These are phyloP conservation scores for Saguinus midas DNA, from an alignment of 2,113 vertebrate genomes.

Conservation along the genomic window DNA sequence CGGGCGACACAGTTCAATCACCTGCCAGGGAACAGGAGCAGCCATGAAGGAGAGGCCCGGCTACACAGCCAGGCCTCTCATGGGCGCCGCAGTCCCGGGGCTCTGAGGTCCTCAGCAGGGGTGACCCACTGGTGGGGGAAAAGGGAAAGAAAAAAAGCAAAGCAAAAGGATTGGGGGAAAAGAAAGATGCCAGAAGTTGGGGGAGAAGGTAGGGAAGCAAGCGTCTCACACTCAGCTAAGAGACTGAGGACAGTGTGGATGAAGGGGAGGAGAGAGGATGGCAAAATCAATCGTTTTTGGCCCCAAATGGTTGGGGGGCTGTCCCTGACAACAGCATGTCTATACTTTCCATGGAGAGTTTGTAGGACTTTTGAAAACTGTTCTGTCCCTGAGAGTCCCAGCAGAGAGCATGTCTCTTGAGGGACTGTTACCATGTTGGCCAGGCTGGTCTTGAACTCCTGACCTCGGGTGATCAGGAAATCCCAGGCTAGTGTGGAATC, in stretches of 20 bases:
- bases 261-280: not conserved
- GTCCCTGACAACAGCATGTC: fast-evolving
- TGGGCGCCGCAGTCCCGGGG: not conserved
- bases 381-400: not conserved
- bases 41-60: not conserved
- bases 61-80: not conserved
- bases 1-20: slow-evolving; percentile 94
- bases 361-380: fast-evolving
- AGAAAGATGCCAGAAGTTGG: not conserved
- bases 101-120: not conserved
- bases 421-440: not conserved
- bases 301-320: not conserved
- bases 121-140: not conserved
- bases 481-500: not conserved
- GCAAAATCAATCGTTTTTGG: not conserved
- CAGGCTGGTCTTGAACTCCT: too few relatives aligned
- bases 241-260: not conserved
- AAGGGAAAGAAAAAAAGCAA: not conserved
- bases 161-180: not conserved
- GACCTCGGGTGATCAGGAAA: not conserved
- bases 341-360: not conserved
- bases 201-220: not conserved
- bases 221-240: fast-evolving
- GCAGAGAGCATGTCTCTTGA: fast-evolving
- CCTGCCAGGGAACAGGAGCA: slow-evolving; percentile 77